phyloP scores from a whole-genome alignment of 2,888 invertebrate genomes.

The Cheilosia soror region DNA sequence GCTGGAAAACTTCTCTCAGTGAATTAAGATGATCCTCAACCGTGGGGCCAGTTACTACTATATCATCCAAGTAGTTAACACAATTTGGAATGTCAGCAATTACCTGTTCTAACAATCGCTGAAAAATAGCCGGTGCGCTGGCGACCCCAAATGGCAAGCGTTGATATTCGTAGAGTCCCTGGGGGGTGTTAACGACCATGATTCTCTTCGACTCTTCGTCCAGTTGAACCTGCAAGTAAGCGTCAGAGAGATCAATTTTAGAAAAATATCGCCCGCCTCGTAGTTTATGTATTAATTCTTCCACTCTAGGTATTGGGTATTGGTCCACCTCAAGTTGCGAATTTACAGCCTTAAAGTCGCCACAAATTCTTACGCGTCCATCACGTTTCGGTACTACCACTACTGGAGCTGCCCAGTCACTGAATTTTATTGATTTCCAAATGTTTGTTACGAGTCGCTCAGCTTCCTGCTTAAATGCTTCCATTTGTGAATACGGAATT shows the following conservation, averaged over 20 bases:
- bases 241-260: background rate
- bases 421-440: background rate
- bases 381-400: background rate
- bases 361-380: background rate
- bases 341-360: background rate
- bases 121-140: constrained; percentile 61
- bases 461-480: no score
- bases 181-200: background rate
- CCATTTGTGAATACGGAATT: no score
- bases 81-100: background rate
- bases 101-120: constrained; percentile 41
- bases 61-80: background rate
- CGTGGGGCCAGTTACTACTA: background rate
- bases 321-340: constrained; percentile 11
- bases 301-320: constrained; percentile 31
- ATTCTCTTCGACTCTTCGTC: constrained; percentile 21
- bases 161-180: background rate
- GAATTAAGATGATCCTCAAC: no score
- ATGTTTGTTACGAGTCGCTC: background rate
- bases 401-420: background rate
- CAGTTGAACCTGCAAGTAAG: constrained; percentile 42
- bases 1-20: background rate
- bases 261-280: background rate
- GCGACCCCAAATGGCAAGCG: constrained; percentile 59
- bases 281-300: background rate